Evolutionary conservation across 92 coral and sea anemone genomes (phyloP).

Genomic region (Metridium senile): DNA sequence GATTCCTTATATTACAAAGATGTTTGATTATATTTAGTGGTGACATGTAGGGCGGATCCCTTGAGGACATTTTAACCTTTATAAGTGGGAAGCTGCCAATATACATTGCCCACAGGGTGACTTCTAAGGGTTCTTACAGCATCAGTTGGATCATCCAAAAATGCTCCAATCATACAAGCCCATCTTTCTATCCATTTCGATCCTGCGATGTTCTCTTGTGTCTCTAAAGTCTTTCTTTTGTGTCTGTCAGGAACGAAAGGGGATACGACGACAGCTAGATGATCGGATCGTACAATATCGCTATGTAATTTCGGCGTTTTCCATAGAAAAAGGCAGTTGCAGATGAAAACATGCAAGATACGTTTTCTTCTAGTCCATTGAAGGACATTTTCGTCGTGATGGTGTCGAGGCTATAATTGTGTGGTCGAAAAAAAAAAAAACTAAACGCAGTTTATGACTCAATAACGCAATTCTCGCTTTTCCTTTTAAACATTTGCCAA

Average conservation of each 20-base stretch:
- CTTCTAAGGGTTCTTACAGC: slow-evolving; percentile 10
- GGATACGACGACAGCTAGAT: no score
- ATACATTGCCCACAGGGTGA: slow-evolving; percentile 33
- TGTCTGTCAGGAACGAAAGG: no score
- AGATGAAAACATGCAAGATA: slow-evolving; percentile 46
- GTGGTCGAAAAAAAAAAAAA: no score
- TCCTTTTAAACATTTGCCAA: no score
- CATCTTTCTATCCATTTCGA: slow-evolving; percentile 41
- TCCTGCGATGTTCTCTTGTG: slow-evolving; percentile 57
- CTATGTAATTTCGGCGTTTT: slow-evolving; percentile 37
- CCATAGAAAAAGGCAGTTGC: no score
- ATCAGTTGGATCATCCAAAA: slow-evolving; percentile 1
- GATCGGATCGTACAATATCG: slow-evolving; percentile 61
- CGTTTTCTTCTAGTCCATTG: no score
- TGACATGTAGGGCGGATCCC: slow-evolving; percentile 59
- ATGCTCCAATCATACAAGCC: slow-evolving; percentile 25
- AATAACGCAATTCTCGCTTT: no score
- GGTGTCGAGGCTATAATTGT: no score
- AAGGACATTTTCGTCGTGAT: no score
- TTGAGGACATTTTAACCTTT: slow-evolving; percentile 47
- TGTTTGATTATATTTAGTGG: slow-evolving; percentile 62
- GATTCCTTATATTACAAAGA: slow-evolving; percentile 49
- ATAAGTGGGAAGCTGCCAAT: slow-evolving; percentile 49
- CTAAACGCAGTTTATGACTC: no score
- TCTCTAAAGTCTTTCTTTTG: no score